Conservation (phyloP, 2,113 vertebrate species). For the Pseudopipra pipra region DNA sequence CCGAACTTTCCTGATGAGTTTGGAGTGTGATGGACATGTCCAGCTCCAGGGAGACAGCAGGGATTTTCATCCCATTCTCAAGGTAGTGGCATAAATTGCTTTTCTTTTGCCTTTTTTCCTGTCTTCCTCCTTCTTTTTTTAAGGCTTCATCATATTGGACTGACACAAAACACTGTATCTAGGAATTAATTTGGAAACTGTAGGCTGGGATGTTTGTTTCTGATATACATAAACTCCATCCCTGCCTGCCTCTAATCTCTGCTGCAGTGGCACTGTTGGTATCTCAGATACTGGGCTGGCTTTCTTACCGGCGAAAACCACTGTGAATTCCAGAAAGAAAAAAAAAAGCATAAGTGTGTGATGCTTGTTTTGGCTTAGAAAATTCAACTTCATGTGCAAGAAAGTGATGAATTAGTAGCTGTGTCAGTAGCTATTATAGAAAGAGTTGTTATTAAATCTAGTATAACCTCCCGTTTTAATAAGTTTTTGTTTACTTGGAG, state of each 20-base stretch:
- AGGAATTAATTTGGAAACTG: not conserved
- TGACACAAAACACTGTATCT: not conserved
- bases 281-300: not conserved
- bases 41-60: not conserved
- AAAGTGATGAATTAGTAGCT: not conserved
- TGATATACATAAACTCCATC: not conserved
- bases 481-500: conserved; percentile 16
- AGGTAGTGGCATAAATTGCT: conserved; percentile 17
- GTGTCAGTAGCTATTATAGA: not conserved
- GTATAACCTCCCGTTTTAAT: not conserved
- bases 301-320: not conserved
- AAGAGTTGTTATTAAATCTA: not conserved
- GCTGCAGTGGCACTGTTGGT: not conserved
- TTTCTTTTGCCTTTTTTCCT: not conserved
- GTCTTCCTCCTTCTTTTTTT: not conserved
- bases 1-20: not conserved
- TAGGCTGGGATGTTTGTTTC: not conserved
- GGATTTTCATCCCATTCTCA: not conserved
- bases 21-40: not conserved
- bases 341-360: not conserved
- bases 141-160: not conserved
- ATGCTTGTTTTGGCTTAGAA: conserved; percentile 24
- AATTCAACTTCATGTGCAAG: not conserved
- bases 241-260: not conserved
- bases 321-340: not conserved